phyloP scores from a whole-genome alignment of 2,888 invertebrate species.

The Cosmia pyralina region DNA sequence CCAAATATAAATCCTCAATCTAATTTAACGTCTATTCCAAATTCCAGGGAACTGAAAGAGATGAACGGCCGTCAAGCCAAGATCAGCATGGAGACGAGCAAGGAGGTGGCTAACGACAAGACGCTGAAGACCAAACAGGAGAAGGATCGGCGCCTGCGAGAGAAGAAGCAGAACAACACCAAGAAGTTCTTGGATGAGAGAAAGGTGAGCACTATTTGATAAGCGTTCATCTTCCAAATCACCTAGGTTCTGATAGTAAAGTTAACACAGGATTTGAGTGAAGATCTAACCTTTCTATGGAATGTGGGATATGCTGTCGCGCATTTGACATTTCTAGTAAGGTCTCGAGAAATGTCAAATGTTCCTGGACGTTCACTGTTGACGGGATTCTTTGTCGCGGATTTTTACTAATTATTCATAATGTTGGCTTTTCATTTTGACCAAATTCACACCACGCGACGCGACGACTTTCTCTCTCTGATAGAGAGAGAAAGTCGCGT shows the following conservation, averaged over 20 bases:
- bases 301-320: background rate
- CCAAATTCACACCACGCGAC: no score
- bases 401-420: background rate
- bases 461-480: no score
- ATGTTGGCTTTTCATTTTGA: no score
- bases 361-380: background rate
- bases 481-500: no score
- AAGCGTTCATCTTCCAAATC: background rate
- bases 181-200: conserved; percentile 99
- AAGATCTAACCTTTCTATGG: background rate
- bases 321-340: background rate
- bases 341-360: conserved; percentile 5
- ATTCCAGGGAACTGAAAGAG: conserved; percentile 96
- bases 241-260: background rate
- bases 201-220: conserved; percentile 86
- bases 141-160: conserved; percentile 97
- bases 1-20: background rate
- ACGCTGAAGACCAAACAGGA: conserved; percentile 99
- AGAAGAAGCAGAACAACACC: conserved; percentile 99
- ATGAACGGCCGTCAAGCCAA: conserved; percentile 98
- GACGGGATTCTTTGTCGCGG: background rate
- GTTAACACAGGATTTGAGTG: background rate
- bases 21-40: background rate
- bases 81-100: conserved; percentile 98
- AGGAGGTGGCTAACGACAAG: conserved; percentile 98